Percentiles rank a stretch among this genome's conserved stretches.
phyloP scores from a whole-genome alignment of 2,888 invertebrate genomes.

The Andrena bicolor region DNA sequence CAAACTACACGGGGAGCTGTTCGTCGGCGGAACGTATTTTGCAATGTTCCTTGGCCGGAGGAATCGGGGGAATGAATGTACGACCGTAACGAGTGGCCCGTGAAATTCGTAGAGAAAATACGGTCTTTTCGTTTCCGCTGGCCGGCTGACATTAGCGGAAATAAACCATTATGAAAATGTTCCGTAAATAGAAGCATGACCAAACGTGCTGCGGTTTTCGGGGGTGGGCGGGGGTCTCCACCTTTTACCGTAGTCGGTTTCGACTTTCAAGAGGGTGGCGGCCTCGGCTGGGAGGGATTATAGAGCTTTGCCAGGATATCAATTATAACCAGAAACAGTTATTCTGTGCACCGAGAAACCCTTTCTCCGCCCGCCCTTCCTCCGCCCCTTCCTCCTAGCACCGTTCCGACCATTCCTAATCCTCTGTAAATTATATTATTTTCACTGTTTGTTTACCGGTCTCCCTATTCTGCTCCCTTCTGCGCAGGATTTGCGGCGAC shows the following conservation, averaged over 20 bases:
- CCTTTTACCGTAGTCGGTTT: constrained; percentile 78
- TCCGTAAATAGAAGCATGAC: constrained; percentile 75
- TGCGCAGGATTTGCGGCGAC: constrained; percentile 84
- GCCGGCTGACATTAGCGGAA: constrained; percentile 70
- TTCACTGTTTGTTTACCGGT: constrained; percentile 85
- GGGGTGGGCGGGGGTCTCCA: constrained; percentile 67
- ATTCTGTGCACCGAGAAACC: constrained; percentile 82
- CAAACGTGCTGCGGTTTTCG: constrained; percentile 75
- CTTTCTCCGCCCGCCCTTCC: constrained; percentile 71
- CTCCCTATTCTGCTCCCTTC: constrained; percentile 80
- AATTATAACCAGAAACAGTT: constrained; percentile 85
- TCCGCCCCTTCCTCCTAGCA: constrained; percentile 62
- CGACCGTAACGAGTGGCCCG: constrained; percentile 9
- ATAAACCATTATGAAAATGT: constrained; percentile 74
- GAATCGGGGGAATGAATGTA: constrained; percentile 39
- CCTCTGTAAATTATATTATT: constrained; percentile 85
- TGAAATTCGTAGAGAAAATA: constrained; percentile 59
- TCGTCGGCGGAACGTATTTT: constrained; percentile 34
- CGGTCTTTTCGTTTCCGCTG: constrained; percentile 55
- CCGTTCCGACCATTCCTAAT: constrained; percentile 82
- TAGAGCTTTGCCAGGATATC: constrained; percentile 85
- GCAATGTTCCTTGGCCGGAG: constrained; percentile 25
- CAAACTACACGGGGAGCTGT: constrained; percentile 11
- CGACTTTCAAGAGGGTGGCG: constrained; percentile 82
- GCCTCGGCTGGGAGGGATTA: constrained; percentile 81